A percentile compares a stretch with the other conserved stretches of the same genome.
Evolutionary conservation across 2,113 vertebrate species (phyloP).

Genomic region (Damaliscus lunatus): DNA sequence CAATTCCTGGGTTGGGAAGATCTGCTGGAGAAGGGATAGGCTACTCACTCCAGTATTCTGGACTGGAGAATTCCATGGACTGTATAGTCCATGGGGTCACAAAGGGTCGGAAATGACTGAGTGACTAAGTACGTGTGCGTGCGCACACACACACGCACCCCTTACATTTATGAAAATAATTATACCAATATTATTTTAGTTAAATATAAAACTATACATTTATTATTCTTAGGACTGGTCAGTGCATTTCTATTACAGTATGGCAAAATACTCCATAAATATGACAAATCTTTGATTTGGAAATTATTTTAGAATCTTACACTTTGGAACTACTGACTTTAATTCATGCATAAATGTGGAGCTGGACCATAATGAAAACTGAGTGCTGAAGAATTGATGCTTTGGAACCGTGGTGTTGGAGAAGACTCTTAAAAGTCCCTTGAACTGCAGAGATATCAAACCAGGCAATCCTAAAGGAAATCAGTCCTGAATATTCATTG

Average conservation of each 20-base stretch:
- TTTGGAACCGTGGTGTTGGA: not conserved
- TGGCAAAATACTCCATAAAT: not conserved
- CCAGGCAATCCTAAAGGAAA: not conserved
- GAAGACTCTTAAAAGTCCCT: not conserved
- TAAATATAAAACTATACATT: not conserved
- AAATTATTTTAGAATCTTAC: slow-evolving; percentile 37
- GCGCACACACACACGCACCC: fast-evolving
- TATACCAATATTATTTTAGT: not conserved
- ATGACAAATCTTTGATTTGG: not conserved
- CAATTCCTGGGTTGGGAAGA: not conserved
- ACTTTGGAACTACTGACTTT: not conserved
- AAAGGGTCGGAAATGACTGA: not conserved
- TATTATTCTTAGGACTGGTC: not conserved
- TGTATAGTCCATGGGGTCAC: not conserved
- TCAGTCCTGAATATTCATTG: not conserved
- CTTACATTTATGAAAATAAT: slow-evolving; percentile 29
- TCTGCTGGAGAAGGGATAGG: not conserved
- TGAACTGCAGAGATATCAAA: not conserved
- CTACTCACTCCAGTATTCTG: not conserved
- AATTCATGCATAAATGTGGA: not conserved
- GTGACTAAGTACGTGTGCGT: fast-evolving
- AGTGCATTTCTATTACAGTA: not conserved
- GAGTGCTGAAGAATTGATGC: not conserved
- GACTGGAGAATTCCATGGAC: not conserved
- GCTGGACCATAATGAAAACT: not conserved